Evolutionary conservation across 1,140 invertebrate genomes (phyloP), one percentile per base, ranked within the genome.

Genomic region (Leptestheria dahalacensis): DNA sequence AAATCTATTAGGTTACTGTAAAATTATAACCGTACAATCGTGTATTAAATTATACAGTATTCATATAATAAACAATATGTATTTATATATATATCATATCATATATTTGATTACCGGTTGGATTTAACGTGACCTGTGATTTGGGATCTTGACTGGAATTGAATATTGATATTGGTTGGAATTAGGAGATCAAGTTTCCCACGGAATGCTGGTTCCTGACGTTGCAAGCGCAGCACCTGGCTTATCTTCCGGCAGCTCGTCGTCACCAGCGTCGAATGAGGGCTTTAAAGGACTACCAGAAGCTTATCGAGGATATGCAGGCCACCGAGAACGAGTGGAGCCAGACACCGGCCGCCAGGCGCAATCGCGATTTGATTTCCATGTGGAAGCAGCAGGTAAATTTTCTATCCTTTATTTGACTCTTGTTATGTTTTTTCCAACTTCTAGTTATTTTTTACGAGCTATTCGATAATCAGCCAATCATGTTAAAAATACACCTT

Each of bases 201-300:
- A 97, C 93, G 0, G 88, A 95, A 64, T 97, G 93, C 70, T 97
- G 94, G 88, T 97, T 95, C 72, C 73, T 97, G 26, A 96, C 93
- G 0, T 75, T 97, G 12, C 88, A 94, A 69, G 88, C 85, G 68
- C 91, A 97, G 73, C 91, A 97, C 69, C 77, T 97, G 47, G 84
- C 88, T 24, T 77, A 96, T 25, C 75, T 95, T 62, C 92, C 94
- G 2, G 83, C 87, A 1, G 77, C 92, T 20, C 84, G 90, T 67
- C 89, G 88, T 55, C 91, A 97, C 69, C 86, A 90, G 66, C 76
- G 88, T 60, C 79, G 88, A 62, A 72, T 83, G 59, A 79, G 91
- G 61, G 84, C 85, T 29, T 80, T 95, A 46, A 78, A 88, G 28
- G 91, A 95, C 67, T 73, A 96, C n/a, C 86, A 93, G 64, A 90